A percentile compares a stretch with the other conserved stretches of the same genome.
phyloP scores from a whole-genome alignment of 2,797 vertebrate species.

The Loriculus beryllinus region DNA sequence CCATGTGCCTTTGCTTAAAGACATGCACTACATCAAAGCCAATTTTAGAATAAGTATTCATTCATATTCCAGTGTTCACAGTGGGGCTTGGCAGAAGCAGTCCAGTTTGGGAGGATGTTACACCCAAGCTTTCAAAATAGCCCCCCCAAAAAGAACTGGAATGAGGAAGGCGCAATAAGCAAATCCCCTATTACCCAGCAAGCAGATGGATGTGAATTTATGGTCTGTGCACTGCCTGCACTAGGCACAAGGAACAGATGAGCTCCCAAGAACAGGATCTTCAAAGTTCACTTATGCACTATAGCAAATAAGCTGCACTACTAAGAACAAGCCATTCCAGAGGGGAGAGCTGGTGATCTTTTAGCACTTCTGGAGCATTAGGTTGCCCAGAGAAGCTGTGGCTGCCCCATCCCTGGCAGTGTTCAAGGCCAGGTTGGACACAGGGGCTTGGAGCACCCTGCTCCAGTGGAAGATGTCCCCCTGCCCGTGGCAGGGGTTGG shows the following conservation, averaged over 20 bases:
- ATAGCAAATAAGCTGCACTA: not conserved
- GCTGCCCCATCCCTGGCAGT: not conserved
- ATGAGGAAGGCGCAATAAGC: not conserved
- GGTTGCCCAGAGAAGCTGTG: not conserved
- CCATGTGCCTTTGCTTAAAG: conserved; percentile 26
- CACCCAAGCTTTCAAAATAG: not conserved
- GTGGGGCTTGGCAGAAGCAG: conserved; percentile 23
- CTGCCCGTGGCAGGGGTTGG: not conserved
- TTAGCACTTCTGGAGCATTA: not conserved
- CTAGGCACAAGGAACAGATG: not conserved
- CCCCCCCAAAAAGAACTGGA: not conserved
- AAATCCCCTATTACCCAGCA: not conserved
- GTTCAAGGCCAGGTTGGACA: not conserved
- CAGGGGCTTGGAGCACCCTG: not conserved
- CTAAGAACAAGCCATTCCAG: not conserved
- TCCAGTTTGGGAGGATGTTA: not conserved
- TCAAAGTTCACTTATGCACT: not conserved
- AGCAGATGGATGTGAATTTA: not conserved
- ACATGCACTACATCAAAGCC: conserved; percentile 17
- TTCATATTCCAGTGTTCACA: not conserved
- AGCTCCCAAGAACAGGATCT: not conserved
- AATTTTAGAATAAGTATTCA: not conserved
- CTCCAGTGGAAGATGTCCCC: not conserved
- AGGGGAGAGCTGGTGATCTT: not conserved
- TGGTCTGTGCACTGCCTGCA: not conserved